These are phyloP conservation scores for Pseudoips prasinana DNA, from an alignment of 2,888 invertebrate species.

Conservation along the genomic window DNA sequence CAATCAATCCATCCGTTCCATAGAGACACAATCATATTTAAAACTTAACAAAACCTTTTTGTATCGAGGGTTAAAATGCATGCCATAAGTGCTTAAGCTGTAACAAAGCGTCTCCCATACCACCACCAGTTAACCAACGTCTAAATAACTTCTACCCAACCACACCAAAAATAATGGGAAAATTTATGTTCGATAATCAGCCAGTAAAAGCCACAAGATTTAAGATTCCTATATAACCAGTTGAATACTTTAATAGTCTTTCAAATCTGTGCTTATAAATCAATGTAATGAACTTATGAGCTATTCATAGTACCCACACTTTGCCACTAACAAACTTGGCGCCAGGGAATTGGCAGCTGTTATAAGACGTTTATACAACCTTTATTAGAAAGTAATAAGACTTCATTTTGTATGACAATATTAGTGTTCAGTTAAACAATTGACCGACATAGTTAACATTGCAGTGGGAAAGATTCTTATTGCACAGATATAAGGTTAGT, in stretches of 20 bases:
- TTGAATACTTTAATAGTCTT: constrained; percentile 35
- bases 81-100: too few species aligned
- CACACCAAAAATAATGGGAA: too few species aligned
- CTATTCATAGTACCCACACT: constrained; percentile 33
- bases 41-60: too few species aligned
- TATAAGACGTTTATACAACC: constrained; percentile 2
- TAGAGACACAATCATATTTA: too few species aligned
- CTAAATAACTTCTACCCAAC: too few species aligned
- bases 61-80: too few species aligned
- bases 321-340: constrained; percentile 26
- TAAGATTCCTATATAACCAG: constrained; percentile 18
- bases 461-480: constrained; percentile 15
- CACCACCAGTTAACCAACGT: too few species aligned
- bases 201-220: constrained; percentile 11
- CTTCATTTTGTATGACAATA: constrained; percentile 10
- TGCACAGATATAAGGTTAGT: constrained; percentile 7
- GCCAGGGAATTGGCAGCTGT: constrained; percentile 17
- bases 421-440: constrained; percentile 17
- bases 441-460: constrained; percentile 23
- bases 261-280: constrained; percentile 37
- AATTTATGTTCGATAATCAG: too few species aligned
- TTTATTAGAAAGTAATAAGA: constrained; percentile 12
- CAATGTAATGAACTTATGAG: constrained; percentile 34
- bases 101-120: too few species aligned
- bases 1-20: too few species aligned